Evolutionary conservation across 92 coral and sea anemone genomes (phyloP).

Genomic region (Porites evermanni): DNA sequence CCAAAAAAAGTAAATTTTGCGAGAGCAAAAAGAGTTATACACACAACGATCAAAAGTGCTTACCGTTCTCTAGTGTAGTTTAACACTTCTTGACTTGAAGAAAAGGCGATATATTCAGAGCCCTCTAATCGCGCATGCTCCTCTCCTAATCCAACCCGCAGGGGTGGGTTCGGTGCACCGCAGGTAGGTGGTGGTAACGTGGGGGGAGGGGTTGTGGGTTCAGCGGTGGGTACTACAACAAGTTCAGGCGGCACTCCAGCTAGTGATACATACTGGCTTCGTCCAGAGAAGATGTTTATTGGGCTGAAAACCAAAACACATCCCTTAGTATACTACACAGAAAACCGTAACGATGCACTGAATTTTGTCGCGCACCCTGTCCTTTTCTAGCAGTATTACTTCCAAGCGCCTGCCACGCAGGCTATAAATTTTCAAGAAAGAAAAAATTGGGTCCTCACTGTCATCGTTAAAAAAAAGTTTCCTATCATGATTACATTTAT

Average conservation of each 20-base stretch:
- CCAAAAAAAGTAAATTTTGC: no score
- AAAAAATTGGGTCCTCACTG: no score
- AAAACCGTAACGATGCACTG: background rate
- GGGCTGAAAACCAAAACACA: conserved; percentile 27
- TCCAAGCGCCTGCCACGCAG: no score
- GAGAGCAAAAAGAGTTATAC: background rate
- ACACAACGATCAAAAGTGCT: conserved; percentile 18
- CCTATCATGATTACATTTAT: no score
- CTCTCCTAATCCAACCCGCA: conserved; percentile 41
- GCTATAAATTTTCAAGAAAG: no score
- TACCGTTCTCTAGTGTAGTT: conserved; percentile 69
- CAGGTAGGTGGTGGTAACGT: conserved; percentile 88
- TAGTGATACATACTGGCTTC: conserved; percentile 79
- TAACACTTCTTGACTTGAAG: conserved; percentile 51
- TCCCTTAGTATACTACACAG: background rate
- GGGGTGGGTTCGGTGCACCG: conserved; percentile 70
- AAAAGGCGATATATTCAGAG: conserved; percentile 69
- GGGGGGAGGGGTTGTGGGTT: conserved; percentile 93
- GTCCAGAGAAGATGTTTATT: conserved; percentile 79
- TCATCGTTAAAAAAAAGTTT: no score
- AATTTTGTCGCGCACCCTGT: background rate
- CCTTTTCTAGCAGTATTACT: background rate
- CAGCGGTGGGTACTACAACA: conserved; percentile 70
- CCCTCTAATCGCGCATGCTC: conserved; percentile 70
- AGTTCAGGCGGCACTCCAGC: conserved; percentile 91